A percentile compares a stretch with the other conserved stretches of the same genome.
These are phyloP conservation scores for Bubo bubo DNA, from an alignment of 2,113 vertebrate genomes.

Conservation along the genomic window DNA sequence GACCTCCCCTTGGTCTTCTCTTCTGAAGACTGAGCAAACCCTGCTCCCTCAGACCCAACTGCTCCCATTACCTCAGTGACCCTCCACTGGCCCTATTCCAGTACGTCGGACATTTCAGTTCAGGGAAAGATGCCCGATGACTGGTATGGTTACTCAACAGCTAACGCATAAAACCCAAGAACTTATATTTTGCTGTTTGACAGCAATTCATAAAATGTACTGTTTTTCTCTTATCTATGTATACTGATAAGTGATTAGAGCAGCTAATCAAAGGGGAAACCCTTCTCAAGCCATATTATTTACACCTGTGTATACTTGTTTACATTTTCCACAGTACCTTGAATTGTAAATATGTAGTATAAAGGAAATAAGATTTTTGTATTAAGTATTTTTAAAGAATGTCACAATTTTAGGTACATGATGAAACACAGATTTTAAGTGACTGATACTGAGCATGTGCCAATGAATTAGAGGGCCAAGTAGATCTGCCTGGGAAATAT, in stretches of 20 bases:
- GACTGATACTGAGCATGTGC: background rate
- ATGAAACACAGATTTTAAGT: background rate
- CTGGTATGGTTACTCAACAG: background rate
- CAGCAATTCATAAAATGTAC: background rate
- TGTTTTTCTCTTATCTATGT: background rate
- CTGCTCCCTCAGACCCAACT: background rate
- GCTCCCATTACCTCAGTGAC: background rate
- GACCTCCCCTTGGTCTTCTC: background rate
- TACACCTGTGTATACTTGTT: constrained; percentile 30
- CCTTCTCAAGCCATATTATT: background rate
- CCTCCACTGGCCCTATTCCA: background rate
- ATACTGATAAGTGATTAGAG: background rate
- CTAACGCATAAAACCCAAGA: background rate
- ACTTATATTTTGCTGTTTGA: background rate
- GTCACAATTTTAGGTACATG: background rate
- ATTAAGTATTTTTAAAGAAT: constrained; percentile 4
- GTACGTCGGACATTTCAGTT: background rate
- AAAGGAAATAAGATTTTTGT: constrained; percentile 31
- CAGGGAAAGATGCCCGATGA: background rate
- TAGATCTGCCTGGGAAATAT: background rate
- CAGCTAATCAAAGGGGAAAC: background rate
- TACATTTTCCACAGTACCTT: constrained; percentile 30
- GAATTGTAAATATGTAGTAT: constrained; percentile 57
- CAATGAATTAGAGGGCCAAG: background rate
- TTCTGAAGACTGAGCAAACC: background rate